Evolutionary conservation across 92 coral and sea anemone species (phyloP).

Genomic region (Metridium senile): DNA sequence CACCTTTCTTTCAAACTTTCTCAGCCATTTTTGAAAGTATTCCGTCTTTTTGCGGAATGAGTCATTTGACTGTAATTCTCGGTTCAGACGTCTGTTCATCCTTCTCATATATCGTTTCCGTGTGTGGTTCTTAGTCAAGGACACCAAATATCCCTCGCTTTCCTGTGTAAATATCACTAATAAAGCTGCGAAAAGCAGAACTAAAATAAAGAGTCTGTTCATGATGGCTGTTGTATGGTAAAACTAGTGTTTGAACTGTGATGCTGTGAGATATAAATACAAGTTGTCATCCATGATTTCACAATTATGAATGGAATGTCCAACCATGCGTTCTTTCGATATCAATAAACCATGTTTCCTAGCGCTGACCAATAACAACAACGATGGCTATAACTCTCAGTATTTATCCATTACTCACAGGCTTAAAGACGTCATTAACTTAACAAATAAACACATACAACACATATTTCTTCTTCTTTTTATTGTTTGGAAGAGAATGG

Average conservation of each 20-base stretch:
- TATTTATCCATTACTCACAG: not conserved
- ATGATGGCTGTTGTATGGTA: conserved; percentile 7
- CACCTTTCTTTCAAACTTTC: conserved; percentile 31
- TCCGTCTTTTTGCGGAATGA: conserved; percentile 6
- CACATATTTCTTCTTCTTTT: not conserved
- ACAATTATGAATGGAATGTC: conserved; percentile 14
- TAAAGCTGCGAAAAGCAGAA: conserved; percentile 4
- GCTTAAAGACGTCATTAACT: not conserved
- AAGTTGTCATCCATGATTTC: not conserved
- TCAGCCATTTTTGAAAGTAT: conserved; percentile 23
- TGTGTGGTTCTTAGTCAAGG: not conserved
- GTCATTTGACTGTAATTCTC: conserved; percentile 13
- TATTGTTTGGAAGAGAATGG: not conserved
- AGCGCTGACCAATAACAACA: not conserved
- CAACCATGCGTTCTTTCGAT: not conserved
- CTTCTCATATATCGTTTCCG: not conserved
- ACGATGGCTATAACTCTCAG: not conserved
- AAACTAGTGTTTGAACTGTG: not conserved
- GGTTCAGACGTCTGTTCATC: conserved; percentile 12
- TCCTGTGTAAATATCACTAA: not conserved
- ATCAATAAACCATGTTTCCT: not conserved
- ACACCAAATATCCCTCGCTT: conserved; percentile 16
- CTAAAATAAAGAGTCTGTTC: not conserved
- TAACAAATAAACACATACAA: not conserved
- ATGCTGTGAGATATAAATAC: not conserved